A percentile compares a stretch with the other conserved stretches of the same genome.
These are phyloP conservation scores for Lepidocyrtoides sp. DNA, from an alignment of 2,888 invertebrate species.

Conservation along the genomic window DNA sequence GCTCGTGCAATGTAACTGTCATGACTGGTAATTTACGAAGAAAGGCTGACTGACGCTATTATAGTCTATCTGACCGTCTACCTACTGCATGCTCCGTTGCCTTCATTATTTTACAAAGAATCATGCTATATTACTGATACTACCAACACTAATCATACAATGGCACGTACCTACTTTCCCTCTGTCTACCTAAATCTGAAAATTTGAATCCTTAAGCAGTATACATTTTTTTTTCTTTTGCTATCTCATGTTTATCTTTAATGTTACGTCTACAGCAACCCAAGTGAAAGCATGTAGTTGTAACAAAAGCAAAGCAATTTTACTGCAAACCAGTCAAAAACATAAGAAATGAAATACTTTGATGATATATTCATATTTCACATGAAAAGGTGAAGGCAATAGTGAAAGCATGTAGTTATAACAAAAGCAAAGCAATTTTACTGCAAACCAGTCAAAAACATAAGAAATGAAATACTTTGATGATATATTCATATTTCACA, in stretches of 20 bases:
- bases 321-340: neutral
- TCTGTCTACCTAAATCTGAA: too few species aligned
- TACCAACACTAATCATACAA: neutral
- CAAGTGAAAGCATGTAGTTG: neutral
- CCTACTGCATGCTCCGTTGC: neutral
- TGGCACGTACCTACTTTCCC: neutral
- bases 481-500: neutral
- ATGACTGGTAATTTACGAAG: conserved; percentile 69
- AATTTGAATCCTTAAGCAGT: neutral
- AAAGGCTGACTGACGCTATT: conserved; percentile 41
- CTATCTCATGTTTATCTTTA: neutral
- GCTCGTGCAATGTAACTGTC: conserved; percentile 77
- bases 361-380: neutral
- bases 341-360: neutral
- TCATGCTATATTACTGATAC: conserved; percentile 22
- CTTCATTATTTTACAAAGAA: conserved; percentile 32
- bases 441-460: neutral
- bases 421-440: neutral
- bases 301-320: neutral
- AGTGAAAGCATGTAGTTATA: neutral
- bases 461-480: neutral
- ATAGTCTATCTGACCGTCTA: conserved; percentile 10
- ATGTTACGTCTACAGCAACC: neutral
- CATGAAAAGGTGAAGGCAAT: neutral
- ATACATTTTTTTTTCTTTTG: neutral